These are phyloP conservation scores for Tachysurus fulvidraco DNA, from an alignment of 2,113 vertebrate species.

Conservation along the genomic window DNA sequence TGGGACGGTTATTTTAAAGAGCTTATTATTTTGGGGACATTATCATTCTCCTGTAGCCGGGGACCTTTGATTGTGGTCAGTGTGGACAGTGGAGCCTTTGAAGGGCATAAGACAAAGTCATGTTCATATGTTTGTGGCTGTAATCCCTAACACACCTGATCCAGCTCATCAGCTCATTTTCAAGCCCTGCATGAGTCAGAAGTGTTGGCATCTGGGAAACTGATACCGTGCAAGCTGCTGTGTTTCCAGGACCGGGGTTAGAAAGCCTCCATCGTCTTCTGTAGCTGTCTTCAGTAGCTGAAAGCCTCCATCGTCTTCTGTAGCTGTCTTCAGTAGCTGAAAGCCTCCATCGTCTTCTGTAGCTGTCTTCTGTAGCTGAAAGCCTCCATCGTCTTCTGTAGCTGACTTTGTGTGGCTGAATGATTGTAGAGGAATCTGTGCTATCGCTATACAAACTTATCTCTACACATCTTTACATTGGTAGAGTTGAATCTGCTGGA, in stretches of 20 bases:
- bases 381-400: slow-evolving; percentile 2
- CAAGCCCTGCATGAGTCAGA: not conserved
- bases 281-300: slow-evolving; percentile 35
- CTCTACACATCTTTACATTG: slow-evolving; percentile 20
- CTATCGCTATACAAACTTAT: not conserved
- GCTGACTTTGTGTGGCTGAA: slow-evolving; percentile 29
- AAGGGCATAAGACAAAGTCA: not conserved
- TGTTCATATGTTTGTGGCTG: not conserved
- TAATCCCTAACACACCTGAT: not conserved
- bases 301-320: slow-evolving; percentile 9
- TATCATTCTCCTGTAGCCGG: not conserved
- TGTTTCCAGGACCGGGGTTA: not conserved
- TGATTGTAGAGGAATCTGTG: slow-evolving; percentile 17
- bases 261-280: not conserved
- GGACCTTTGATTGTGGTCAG: not conserved
- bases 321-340: slow-evolving; percentile 34
- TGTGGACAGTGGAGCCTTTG: not conserved
- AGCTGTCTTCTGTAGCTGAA: slow-evolving; percentile 25
- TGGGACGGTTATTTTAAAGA: not conserved
- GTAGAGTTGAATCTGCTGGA: slow-evolving; percentile 10
- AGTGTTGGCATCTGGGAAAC: not conserved
- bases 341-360: slow-evolving; percentile 4
- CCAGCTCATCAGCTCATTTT: not conserved
- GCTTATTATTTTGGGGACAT: not conserved
- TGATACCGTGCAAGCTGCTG: not conserved